Conservation (phyloP, 2,113 vertebrate genomes). For the Hypanus sabinus region DNA sequence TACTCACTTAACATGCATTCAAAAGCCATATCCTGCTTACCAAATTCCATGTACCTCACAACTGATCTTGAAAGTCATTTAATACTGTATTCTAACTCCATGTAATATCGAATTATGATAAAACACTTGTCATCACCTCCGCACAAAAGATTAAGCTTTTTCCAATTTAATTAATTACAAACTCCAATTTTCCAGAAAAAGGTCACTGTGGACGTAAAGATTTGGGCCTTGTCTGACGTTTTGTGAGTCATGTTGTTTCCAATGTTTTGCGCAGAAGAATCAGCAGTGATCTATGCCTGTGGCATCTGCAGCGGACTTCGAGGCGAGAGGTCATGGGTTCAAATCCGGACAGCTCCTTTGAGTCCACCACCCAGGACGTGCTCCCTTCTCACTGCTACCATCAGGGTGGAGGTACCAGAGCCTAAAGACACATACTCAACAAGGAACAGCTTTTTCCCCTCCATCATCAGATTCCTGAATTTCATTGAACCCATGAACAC, state of each 20-base stretch:
- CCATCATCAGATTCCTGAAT: too few relatives aligned
- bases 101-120: slow-evolving; percentile 20
- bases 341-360: too few relatives aligned
- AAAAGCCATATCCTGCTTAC: slow-evolving; percentile 17
- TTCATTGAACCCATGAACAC: too few relatives aligned
- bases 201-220: slow-evolving; percentile 8
- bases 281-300: too few relatives aligned
- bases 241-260: slow-evolving; percentile 9
- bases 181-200: background rate
- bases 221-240: background rate
- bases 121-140: background rate
- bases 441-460: too few relatives aligned
- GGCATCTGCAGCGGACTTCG: too few relatives aligned
- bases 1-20: slow-evolving; percentile 21
- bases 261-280: background rate
- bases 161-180: slow-evolving; percentile 15
- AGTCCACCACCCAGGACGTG: too few relatives aligned
- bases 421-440: too few relatives aligned
- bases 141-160: background rate
- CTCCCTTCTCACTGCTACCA: too few relatives aligned
- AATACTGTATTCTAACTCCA: background rate
- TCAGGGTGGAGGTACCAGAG: too few relatives aligned
- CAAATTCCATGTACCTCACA: slow-evolving; percentile 10
- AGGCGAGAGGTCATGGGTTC: too few relatives aligned
- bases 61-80: background rate